phyloP scores from a whole-genome alignment of 2,797 vertebrate genomes.

The Huso huso region DNA sequence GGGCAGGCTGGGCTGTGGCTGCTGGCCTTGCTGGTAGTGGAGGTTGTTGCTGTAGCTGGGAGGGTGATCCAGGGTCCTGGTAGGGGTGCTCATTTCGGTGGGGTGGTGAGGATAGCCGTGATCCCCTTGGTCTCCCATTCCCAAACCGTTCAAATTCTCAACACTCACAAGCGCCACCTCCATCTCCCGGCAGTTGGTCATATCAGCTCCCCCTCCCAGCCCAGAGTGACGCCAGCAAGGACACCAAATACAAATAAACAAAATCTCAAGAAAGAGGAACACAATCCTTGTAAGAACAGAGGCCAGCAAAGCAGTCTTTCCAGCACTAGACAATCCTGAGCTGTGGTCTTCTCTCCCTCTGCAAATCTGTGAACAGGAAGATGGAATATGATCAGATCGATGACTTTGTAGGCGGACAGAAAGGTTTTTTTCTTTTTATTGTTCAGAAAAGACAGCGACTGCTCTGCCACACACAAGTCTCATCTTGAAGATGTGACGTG shows the following conservation, averaged over 20 bases:
- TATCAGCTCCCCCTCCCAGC: slow-evolving; percentile 41
- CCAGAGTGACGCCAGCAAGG: slow-evolving; percentile 37
- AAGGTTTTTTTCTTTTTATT: slow-evolving; percentile 36
- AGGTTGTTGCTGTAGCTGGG: slow-evolving; percentile 40
- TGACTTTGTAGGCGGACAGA: too few species aligned
- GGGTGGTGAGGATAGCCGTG: slow-evolving; percentile 71
- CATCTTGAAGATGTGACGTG: slow-evolving; percentile 15
- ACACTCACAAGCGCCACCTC: slow-evolving; percentile 90
- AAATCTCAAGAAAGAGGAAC: slow-evolving; percentile 1
- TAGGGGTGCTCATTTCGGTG: slow-evolving; percentile 60
- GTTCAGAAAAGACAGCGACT: slow-evolving; percentile 30
- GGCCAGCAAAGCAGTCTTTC: slow-evolving; percentile 13
- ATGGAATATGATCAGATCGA: slow-evolving; percentile 12
- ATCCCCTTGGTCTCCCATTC: slow-evolving; percentile 65
- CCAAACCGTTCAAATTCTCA: slow-evolving; percentile 81
- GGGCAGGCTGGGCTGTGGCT: slow-evolving; percentile 45
- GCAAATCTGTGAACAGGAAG: slow-evolving; percentile 43
- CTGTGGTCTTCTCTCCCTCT: slow-evolving; percentile 29
- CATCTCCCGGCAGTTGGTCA: slow-evolving; percentile 66
- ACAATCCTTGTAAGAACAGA: slow-evolving; percentile 14
- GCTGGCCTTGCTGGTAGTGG: slow-evolving; percentile 35
- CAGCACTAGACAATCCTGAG: slow-evolving; percentile 12
- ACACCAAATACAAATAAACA: slow-evolving; percentile 16
- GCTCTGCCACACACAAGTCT: slow-evolving; percentile 7
- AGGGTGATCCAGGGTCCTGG: slow-evolving; percentile 46